Percentiles rank a stretch among this genome's conserved stretches.
Conservation (phyloP, 30 jellyfish, hydroid and myxozoan genomes). For the Pelagia noctiluca region DNA sequence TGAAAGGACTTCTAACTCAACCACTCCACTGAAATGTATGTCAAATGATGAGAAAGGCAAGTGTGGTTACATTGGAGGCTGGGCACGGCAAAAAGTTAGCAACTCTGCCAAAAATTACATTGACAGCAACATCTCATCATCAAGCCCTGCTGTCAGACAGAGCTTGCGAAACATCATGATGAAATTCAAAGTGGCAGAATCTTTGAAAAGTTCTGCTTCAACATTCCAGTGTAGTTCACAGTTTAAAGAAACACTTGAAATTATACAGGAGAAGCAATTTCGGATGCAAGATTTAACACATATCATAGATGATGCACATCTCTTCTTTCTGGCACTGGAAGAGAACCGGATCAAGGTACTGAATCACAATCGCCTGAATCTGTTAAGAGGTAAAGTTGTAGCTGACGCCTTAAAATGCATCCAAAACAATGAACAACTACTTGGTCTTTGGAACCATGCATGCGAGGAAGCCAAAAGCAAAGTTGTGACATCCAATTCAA, state of each 20-base stretch:
- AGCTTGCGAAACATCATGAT: constrained; percentile 1
- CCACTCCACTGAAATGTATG: constrained; percentile 1
- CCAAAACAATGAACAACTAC: constrained; percentile 3
- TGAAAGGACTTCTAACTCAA: constrained; percentile 3
- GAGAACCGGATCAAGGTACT: constrained; percentile 6
- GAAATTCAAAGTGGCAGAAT: constrained; percentile 3
- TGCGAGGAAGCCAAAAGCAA: constrained; percentile 8
- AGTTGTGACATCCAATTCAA: constrained; percentile 3
- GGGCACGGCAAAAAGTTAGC: constrained; percentile 5
- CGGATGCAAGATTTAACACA: constrained; percentile 14
- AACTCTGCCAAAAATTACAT: constrained; percentile 2
- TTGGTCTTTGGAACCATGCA: constrained; percentile 6
- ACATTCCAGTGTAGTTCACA: constrained; percentile 2
- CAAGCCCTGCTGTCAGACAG: constrained; percentile 10
- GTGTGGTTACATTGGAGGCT: constrained; percentile 4
- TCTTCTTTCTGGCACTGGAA: constrained; percentile 18
- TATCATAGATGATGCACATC: constrained; percentile 17
- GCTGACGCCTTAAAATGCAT: constrained; percentile 6
- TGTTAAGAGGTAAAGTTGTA: not conserved
- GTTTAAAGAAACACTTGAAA: constrained; percentile 4
- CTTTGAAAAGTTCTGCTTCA: constrained; percentile 3
- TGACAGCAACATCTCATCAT: constrained; percentile 5
- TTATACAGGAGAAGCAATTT: constrained; percentile 19
- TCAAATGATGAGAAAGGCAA: constrained; percentile 3
- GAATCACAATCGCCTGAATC: constrained; percentile 6